A percentile compares a stretch with the other conserved stretches of the same genome.
phyloP scores from a whole-genome alignment of 2,797 vertebrate genomes.

The Liasis olivaceus region DNA sequence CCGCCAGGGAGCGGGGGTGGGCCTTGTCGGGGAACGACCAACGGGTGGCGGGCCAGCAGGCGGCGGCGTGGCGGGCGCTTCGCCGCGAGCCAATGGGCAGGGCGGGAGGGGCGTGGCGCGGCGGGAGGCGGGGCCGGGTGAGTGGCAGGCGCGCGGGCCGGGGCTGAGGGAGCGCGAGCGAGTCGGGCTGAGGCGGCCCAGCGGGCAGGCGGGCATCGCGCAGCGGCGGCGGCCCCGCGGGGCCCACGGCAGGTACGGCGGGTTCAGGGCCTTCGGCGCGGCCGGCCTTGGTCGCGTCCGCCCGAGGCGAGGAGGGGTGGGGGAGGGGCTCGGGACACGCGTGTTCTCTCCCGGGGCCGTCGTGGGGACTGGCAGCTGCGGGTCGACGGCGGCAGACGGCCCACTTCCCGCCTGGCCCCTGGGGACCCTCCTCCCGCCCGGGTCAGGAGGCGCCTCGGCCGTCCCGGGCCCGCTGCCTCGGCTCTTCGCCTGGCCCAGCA shows the following conservation, averaged over 20 bases:
- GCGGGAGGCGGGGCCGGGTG: not conserved
- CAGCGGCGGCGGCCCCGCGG: conserved; percentile 12
- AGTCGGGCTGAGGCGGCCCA: not conserved
- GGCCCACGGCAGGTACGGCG: not conserved
- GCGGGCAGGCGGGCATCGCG: not conserved
- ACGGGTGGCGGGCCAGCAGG: not conserved
- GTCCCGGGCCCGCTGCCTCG: not conserved
- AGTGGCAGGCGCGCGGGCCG: too few relatives aligned
- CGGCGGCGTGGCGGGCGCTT: not conserved
- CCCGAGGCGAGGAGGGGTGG: not conserved
- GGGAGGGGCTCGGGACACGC: not conserved
- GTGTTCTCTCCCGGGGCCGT: not conserved
- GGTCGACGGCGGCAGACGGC: not conserved
- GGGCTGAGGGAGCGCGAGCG: not conserved
- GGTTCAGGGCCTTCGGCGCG: too few relatives aligned
- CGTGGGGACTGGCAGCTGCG: not conserved
- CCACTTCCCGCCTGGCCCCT: not conserved
- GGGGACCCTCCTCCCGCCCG: not conserved
- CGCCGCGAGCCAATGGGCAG: not conserved
- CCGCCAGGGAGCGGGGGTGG: not conserved
- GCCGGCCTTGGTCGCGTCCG: too few relatives aligned
- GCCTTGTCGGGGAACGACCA: not conserved
- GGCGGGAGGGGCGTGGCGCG: not conserved
- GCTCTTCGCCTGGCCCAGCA: not conserved
- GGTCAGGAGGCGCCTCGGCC: not conserved